These are phyloP conservation scores for Oceanites oceanicus DNA, from an alignment of 2,113 vertebrate species.

Conservation along the genomic window DNA sequence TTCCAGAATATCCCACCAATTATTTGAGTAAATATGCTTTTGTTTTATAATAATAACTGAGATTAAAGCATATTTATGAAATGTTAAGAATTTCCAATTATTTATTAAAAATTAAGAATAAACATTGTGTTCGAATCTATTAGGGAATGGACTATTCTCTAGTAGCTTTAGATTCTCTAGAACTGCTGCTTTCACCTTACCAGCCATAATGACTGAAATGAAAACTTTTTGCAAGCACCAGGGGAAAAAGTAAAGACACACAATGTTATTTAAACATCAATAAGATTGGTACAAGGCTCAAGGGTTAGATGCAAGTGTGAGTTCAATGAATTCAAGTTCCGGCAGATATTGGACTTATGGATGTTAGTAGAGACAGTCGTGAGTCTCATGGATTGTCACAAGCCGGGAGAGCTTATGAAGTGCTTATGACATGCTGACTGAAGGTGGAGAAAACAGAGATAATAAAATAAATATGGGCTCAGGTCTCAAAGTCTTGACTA, in stretches of 20 bases:
- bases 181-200: neutral
- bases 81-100: neutral
- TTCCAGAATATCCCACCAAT: neutral
- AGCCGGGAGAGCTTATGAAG: neutral
- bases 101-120: neutral
- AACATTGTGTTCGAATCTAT: neutral
- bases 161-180: neutral
- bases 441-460: neutral
- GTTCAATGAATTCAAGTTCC: neutral
- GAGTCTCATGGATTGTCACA: neutral
- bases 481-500: neutral
- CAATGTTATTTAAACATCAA: neutral
- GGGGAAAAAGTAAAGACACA: neutral
- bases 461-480: conserved; percentile 24
- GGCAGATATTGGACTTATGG: neutral
- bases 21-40: neutral
- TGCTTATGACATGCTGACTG: neutral
- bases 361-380: neutral
- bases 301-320: neutral
- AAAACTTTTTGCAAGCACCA: neutral
- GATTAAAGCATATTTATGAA: neutral
- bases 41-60: neutral
- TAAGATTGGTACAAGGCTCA: neutral
- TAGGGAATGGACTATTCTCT: neutral
- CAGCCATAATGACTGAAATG: neutral